Evolutionary conservation across 2,888 invertebrate genomes (phyloP), one percentile per base, ranked within the genome.

Genomic region (Platerodrilus igneus): DNA sequence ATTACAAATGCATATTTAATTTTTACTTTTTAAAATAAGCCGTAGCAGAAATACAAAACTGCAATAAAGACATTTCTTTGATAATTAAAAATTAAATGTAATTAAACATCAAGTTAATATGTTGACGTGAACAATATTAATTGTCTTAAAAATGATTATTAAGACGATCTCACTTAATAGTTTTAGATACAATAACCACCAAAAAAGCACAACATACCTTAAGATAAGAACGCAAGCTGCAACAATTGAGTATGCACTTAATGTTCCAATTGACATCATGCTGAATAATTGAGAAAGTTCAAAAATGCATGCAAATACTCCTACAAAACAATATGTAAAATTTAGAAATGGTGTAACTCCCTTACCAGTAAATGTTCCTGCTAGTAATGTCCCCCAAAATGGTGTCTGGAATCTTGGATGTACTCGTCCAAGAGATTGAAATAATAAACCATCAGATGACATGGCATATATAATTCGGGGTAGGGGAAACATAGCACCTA

Each of bases 241-340:
- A 2, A 94, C 93, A 64, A 93, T 87, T 0, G 90, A 87, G 65
- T 93, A 93, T 0, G 90, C 89, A 37, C 88, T 69, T 11, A 91
- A 68, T 0, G 90, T 89, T 4, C 88, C 89, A 57, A 94, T 91
- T 1, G 91, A 91, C 79, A 94, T 86, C 77, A 94, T 87, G 59
- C 86, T 87, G 13, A 92, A 87, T 32, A 94, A 70, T 54, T 89
- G 86, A 7, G 79, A 76, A 43, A 93, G 69, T 60, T 92, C 83
- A 59, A 94, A 86, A 33, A 91, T 66, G 52, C 89, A 83, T 0
- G 92, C 87, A 62, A 93, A 72, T 0, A 85, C 66, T 14, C 86
- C 88, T 82, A 60, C 7, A 69, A 70, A 37, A 27, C 9, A 35
- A 4, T 68, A 20, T 18, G 11, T 17, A 31, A 10, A 30, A 4